These are phyloP conservation scores for Drosophila demipolita DNA, from an alignment of 2,888 invertebrate genomes.

Conservation along the genomic window DNA sequence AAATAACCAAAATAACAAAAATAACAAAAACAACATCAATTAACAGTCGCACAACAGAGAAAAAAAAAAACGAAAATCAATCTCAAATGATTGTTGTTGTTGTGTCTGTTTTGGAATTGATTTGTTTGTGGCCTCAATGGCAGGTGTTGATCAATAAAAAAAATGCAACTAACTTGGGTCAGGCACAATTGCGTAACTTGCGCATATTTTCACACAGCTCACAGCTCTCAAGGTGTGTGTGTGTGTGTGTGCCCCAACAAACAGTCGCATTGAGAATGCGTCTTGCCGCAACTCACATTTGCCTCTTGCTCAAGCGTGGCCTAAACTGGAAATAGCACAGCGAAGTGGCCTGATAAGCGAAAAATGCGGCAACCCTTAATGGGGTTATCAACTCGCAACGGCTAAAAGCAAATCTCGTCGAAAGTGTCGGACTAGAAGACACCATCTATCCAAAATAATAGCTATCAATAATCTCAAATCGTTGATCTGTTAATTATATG, in stretches of 20 bases:
- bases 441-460: neutral
- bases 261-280: slow-evolving; percentile 43
- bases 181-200: slow-evolving; percentile 60
- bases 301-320: slow-evolving; percentile 46
- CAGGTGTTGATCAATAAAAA: slow-evolving; percentile 75
- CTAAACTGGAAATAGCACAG: slow-evolving; percentile 67
- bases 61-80: slow-evolving; percentile 9
- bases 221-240: neutral
- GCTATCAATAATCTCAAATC: neutral
- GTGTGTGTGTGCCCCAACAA: slow-evolving; percentile 12
- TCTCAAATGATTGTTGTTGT: neutral
- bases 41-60: slow-evolving; percentile 51
- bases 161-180: slow-evolving; percentile 65
- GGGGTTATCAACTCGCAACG: slow-evolving; percentile 56
- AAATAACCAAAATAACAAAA: slow-evolving; percentile 52
- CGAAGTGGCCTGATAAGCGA: slow-evolving; percentile 36
- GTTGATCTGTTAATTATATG: neutral
- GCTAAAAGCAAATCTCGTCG: neutral
- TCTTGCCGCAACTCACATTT: slow-evolving; percentile 24
- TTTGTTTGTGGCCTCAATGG: slow-evolving; percentile 66
- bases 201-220: neutral
- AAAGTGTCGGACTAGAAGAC: neutral
- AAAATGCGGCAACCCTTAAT: slow-evolving; percentile 41
- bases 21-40: slow-evolving; percentile 66
- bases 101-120: slow-evolving; percentile 15